A percentile compares a stretch with the other conserved stretches of the same genome.
These are phyloP conservation scores for Rynchops niger DNA, from an alignment of 2,113 vertebrate genomes.

Conservation along the genomic window DNA sequence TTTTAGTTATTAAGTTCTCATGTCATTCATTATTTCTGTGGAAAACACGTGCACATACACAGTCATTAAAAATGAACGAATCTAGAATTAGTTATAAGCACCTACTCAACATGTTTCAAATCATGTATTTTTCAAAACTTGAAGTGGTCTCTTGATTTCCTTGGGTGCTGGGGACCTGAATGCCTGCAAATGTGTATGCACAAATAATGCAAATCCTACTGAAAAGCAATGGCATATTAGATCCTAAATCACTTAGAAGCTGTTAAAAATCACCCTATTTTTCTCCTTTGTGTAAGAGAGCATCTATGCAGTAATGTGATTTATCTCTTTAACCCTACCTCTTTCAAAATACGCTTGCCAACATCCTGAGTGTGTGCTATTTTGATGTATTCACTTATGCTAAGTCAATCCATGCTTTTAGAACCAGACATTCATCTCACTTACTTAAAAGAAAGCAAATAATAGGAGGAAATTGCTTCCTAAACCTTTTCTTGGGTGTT, in stretches of 20 bases:
- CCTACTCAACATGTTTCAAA: neutral
- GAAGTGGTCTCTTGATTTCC: neutral
- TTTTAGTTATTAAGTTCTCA: neutral
- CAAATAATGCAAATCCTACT: neutral
- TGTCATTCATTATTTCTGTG: conserved; percentile 25
- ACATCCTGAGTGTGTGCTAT: neutral
- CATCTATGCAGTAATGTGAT: neutral
- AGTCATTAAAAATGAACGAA: neutral
- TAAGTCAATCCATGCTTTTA: neutral
- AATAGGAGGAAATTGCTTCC: neutral
- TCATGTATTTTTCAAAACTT: neutral
- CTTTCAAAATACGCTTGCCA: neutral
- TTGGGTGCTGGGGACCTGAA: rapidly evolving
- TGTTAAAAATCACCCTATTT: neutral
- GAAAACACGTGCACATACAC: neutral
- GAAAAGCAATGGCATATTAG: neutral
- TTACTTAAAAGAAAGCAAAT: neutral
- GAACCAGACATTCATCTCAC: neutral
- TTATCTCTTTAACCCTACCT: neutral
- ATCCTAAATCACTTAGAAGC: neutral
- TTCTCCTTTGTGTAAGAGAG: neutral
- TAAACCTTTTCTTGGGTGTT: neutral
- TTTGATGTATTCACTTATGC: neutral
- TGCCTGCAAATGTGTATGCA: neutral
- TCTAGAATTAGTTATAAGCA: neutral